A percentile compares a stretch with the other conserved stretches of the same genome.
Conservation (phyloP, 2,113 vertebrate species). For the Pachycephala philippinensis region DNA sequence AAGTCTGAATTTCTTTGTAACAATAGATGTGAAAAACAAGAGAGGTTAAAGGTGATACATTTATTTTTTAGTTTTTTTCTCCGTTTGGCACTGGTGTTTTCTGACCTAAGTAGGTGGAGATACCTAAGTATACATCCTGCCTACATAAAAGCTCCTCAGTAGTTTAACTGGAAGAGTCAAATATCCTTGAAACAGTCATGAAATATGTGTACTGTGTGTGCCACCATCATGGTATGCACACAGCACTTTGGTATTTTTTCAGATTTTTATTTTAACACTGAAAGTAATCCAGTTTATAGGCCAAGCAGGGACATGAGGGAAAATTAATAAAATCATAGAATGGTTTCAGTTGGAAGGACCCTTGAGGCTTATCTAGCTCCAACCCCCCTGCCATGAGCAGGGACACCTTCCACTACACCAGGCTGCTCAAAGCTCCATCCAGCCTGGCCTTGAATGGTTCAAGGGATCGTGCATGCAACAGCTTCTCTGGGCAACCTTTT, state of each 20-base stretch:
- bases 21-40: background rate
- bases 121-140: background rate
- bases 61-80: background rate
- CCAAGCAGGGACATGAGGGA: background rate
- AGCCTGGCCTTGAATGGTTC: background rate
- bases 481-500: background rate
- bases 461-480: background rate
- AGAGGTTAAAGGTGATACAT: background rate
- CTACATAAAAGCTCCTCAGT: background rate
- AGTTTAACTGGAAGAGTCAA: background rate
- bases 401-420: background rate
- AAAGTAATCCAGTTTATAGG: background rate
- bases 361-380: background rate
- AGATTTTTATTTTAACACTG: background rate
- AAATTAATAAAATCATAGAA: background rate
- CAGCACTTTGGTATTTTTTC: background rate
- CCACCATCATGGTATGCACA: background rate
- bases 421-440: background rate
- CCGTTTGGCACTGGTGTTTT: background rate
- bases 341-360: background rate
- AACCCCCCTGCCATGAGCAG: too few species aligned
- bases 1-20: background rate
- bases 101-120: background rate
- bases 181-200: background rate
- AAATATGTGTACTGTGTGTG: background rate